Percentiles rank a stretch among this genome's conserved stretches.
Evolutionary conservation across 2,797 vertebrate species (phyloP).

Genomic region (Fundulus diaphanus): DNA sequence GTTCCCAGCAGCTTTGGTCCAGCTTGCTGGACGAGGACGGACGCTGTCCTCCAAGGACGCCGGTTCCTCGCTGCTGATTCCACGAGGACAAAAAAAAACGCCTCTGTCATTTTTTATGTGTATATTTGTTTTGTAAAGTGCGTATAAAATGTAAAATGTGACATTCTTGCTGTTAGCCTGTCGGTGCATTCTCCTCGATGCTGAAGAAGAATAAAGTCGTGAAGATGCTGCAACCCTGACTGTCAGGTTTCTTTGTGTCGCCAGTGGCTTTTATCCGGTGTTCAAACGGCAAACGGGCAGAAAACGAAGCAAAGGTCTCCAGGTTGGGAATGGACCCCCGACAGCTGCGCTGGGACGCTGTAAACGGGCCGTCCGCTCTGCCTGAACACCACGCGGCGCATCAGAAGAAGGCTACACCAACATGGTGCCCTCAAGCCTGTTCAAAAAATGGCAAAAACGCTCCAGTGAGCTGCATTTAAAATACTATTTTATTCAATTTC

Average conservation of each 20-base stretch:
- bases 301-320: too few relatives aligned
- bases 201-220: constrained; percentile 69
- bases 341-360: too few relatives aligned
- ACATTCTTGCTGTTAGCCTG: constrained; percentile 73
- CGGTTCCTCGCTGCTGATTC: constrained; percentile 27
- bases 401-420: too few relatives aligned
- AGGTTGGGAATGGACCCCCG: too few relatives aligned
- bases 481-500: too few relatives aligned
- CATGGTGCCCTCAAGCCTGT: too few relatives aligned
- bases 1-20: neutral
- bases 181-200: constrained; percentile 66
- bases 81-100: constrained; percentile 6
- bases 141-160: constrained; percentile 68
- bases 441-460: too few relatives aligned
- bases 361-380: too few relatives aligned
- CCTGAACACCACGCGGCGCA: too few relatives aligned
- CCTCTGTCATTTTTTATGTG: constrained; percentile 46
- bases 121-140: constrained; percentile 61
- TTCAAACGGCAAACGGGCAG: too few relatives aligned
- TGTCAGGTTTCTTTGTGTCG: neutral
- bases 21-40: neutral
- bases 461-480: too few relatives aligned
- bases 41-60: constrained; percentile 37
- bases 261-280: too few relatives aligned
- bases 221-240: constrained; percentile 30